Conservation (phyloP, 2,888 invertebrate genomes). For the Hydraecia micacea region DNA sequence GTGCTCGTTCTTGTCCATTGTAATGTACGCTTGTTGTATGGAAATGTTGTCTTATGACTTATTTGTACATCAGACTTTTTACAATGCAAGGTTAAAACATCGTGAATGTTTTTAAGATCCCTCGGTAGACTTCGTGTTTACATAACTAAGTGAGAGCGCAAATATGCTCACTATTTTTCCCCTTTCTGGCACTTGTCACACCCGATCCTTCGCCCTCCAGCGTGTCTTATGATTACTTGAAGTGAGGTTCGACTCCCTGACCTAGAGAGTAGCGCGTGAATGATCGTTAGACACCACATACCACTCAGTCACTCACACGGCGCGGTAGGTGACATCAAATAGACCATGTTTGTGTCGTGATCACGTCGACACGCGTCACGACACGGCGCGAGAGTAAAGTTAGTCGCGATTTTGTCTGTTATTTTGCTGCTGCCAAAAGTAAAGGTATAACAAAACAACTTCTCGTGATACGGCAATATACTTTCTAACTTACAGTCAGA, state of each 20-base stretch:
- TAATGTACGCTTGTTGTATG: not conserved
- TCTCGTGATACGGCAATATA: not conserved
- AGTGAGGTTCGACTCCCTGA: slow-evolving; percentile 29
- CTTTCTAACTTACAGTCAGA: not conserved
- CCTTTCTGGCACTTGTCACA: not conserved
- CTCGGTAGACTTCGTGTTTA: not conserved
- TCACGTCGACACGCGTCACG: slow-evolving; percentile 17
- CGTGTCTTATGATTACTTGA: slow-evolving; percentile 27
- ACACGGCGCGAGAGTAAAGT: not conserved
- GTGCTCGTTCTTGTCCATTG: not conserved
- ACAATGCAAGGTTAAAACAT: not conserved
- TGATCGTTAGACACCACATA: slow-evolving; percentile 41
- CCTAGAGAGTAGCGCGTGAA: not conserved
- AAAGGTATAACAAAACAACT: not conserved
- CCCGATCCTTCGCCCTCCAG: not conserved
- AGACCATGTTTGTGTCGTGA: slow-evolving; percentile 43
- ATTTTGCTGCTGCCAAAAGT: not conserved
- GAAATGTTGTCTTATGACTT: not conserved
- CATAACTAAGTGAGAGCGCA: not conserved
- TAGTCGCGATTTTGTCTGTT: not conserved
- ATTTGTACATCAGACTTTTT: not conserved
- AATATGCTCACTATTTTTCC: not conserved
- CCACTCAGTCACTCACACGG: slow-evolving; percentile 15
- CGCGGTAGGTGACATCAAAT: slow-evolving; percentile 40
- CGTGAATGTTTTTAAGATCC: not conserved